Conservation (phyloP, 1,140 invertebrate genomes). For the Trichoplusia ni region DNA sequence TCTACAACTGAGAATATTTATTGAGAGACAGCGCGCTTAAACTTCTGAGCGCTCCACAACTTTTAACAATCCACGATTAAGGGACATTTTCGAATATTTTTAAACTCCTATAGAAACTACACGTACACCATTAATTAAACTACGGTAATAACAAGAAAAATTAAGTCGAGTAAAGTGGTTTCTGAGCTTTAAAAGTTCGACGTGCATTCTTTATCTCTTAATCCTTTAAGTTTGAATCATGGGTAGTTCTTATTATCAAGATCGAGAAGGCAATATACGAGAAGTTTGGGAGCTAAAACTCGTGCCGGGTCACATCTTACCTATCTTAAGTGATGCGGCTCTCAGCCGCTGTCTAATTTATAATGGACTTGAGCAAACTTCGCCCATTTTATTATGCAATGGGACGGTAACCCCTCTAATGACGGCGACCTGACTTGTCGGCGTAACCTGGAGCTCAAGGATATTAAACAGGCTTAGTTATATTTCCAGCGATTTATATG, state of each 20-base stretch:
- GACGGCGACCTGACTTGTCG: conserved; percentile 71
- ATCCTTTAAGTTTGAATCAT: conserved; percentile 73
- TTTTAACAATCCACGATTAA: neutral
- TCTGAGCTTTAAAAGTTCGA: conserved; percentile 59
- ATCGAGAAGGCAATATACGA: conserved; percentile 70
- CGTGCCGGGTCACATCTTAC: conserved; percentile 79
- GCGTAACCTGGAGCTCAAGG: conserved; percentile 59
- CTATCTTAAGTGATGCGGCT: conserved; percentile 80
- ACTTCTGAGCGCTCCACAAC: conserved; percentile 8
- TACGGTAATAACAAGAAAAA: conserved; percentile 36
- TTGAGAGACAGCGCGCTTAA: conserved; percentile 12
- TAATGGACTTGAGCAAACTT: conserved; percentile 81
- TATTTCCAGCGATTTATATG: conserved; percentile 55
- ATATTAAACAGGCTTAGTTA: conserved; percentile 64
- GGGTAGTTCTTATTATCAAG: conserved; percentile 80
- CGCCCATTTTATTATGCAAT: conserved; percentile 81
- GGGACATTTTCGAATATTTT: conserved; percentile 1
- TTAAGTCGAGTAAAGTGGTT: conserved; percentile 32
- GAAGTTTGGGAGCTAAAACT: conserved; percentile 73
- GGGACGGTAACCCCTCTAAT: conserved; percentile 78
- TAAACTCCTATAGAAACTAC: conserved; percentile 1
- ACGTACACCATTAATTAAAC: conserved; percentile 29
- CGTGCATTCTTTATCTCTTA: conserved; percentile 65
- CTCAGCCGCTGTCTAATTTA: conserved; percentile 80
- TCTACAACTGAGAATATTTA: conserved; percentile 19